phyloP scores from a whole-genome alignment of 2,797 vertebrate species.

The Melanotaenia maccullochi region DNA sequence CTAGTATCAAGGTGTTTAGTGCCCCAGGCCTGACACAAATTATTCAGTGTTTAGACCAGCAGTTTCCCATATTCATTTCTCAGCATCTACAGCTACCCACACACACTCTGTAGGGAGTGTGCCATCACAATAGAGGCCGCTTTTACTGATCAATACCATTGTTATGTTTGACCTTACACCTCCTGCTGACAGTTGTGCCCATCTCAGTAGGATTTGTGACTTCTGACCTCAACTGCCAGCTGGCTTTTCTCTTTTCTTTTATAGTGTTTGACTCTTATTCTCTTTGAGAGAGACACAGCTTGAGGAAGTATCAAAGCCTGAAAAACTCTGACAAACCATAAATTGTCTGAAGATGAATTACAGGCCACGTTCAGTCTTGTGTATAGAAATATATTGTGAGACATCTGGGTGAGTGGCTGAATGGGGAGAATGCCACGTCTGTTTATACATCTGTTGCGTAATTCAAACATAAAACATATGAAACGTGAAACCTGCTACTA shows the following conservation, averaged over 20 bases:
- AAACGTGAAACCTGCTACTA: slow-evolving; percentile 1
- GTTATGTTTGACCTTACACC: slow-evolving; percentile 60
- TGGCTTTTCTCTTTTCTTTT: slow-evolving; percentile 63
- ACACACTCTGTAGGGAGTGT: slow-evolving; percentile 67
- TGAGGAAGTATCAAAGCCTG: slow-evolving; percentile 66
- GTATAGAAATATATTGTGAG: slow-evolving; percentile 31
- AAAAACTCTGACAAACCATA: slow-evolving; percentile 61
- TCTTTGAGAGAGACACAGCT: slow-evolving; percentile 59
- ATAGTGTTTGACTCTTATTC: slow-evolving; percentile 39
- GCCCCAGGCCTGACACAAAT: slow-evolving; percentile 12
- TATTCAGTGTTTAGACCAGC: slow-evolving; percentile 29
- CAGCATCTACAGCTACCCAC: slow-evolving; percentile 62
- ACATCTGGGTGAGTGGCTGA: slow-evolving; percentile 65
- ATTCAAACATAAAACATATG: slow-evolving; percentile 8
- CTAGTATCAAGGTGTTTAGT: neutral
- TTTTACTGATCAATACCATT: slow-evolving; percentile 75
- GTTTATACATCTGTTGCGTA: slow-evolving; percentile 37
- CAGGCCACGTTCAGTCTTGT: slow-evolving; percentile 40
- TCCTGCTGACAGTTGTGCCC: slow-evolving; percentile 62
- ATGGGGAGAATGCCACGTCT: slow-evolving; percentile 28
- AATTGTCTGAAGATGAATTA: slow-evolving; percentile 56
- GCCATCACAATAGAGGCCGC: slow-evolving; percentile 67
- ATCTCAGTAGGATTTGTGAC: slow-evolving; percentile 50
- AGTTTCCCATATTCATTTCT: slow-evolving; percentile 53
- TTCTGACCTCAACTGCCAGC: slow-evolving; percentile 67